Conservation (phyloP, 2,888 invertebrate genomes). For the Polyommatus icarus region DNA sequence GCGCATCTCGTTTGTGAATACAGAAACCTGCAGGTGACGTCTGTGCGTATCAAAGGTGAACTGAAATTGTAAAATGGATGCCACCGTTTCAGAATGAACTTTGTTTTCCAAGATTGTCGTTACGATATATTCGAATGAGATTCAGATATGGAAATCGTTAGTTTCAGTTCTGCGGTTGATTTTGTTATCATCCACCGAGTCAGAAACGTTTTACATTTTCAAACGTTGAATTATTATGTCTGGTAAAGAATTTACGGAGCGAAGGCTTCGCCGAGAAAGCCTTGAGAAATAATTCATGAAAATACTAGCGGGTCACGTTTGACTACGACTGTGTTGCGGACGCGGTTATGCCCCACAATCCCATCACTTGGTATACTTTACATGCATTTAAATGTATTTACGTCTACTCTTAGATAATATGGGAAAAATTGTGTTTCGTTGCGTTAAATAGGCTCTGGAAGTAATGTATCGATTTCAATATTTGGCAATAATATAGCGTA, state of each 20-base stretch:
- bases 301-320: background rate
- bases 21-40: background rate
- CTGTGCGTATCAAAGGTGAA: background rate
- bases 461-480: no score
- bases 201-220: slow-evolving; percentile 16
- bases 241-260: slow-evolving; percentile 15
- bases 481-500: no score
- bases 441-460: no score
- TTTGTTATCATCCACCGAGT: background rate
- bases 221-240: slow-evolving; percentile 14
- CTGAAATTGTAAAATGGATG: background rate
- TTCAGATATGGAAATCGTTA: background rate
- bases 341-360: background rate
- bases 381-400: background rate
- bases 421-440: no score
- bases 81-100: background rate
- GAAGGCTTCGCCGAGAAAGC: slow-evolving; percentile 5
- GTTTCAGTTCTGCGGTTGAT: background rate
- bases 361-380: background rate
- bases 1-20: slow-evolving; percentile 5
- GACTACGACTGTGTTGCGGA: background rate
- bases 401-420: no score
- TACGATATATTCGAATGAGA: background rate
- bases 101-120: background rate
- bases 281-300: slow-evolving; percentile 15